phyloP scores from a whole-genome alignment of 2,113 vertebrate species.

The Perognathus longimembris region DNA sequence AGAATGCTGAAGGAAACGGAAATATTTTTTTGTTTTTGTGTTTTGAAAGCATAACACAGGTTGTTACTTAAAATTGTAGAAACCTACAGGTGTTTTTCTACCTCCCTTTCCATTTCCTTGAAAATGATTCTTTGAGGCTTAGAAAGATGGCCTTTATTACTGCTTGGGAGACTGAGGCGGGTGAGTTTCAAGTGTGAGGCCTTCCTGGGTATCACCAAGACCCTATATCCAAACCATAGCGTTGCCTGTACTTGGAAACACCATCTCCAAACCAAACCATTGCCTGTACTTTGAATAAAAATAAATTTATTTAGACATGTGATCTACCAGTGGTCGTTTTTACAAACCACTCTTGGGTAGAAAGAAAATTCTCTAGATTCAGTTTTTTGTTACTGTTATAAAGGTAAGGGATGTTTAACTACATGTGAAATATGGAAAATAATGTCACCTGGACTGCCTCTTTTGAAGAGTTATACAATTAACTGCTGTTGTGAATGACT shows the following conservation, averaged over 20 bases:
- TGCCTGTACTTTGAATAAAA: neutral
- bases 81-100: conserved; percentile 58
- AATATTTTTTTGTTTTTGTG: conserved; percentile 53
- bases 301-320: neutral
- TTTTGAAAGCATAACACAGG: neutral
- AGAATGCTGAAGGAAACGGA: neutral
- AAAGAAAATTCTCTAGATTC: conserved; percentile 10
- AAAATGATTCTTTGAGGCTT: neutral
- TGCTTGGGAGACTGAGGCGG: neutral
- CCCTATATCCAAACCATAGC: too few relatives aligned
- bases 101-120: neutral
- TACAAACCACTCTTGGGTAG: conserved; percentile 18
- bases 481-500: neutral
- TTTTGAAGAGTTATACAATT: conserved; percentile 19
- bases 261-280: neutral
- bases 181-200: neutral
- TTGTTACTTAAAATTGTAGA: conserved; percentile 53
- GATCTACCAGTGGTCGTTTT: neutral
- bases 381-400: conserved; percentile 31
- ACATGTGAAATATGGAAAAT: conserved; percentile 23
- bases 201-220: neutral
- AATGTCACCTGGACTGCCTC: neutral
- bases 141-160: too few relatives aligned
- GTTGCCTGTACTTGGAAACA: too few relatives aligned
- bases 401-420: neutral